phyloP scores from a whole-genome alignment of 2,888 invertebrate genomes.

The Cylindroiulus punctatus region DNA sequence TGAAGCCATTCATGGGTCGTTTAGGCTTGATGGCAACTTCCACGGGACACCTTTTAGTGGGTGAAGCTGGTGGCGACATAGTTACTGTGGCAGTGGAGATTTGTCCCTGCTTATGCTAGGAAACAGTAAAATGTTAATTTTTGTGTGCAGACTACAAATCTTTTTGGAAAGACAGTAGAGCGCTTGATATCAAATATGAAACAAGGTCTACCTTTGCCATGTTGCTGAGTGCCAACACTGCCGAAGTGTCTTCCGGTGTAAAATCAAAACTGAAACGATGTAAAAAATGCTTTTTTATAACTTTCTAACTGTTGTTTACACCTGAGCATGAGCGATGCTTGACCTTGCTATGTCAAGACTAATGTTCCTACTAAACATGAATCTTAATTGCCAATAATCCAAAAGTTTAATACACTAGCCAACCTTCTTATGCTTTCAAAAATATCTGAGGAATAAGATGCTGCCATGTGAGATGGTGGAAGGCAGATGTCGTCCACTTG shows the following conservation, averaged over 20 bases:
- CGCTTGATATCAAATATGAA: background rate
- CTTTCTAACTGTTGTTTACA: background rate
- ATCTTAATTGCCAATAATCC: background rate
- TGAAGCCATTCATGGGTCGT: slow-evolving; percentile 71
- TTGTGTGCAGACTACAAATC: background rate
- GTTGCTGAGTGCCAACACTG: slow-evolving; percentile 56
- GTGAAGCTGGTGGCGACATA: slow-evolving; percentile 63
- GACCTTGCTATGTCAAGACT: too few species aligned
- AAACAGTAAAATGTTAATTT: background rate
- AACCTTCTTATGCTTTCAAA: slow-evolving; percentile 61
- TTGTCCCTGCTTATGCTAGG: slow-evolving; percentile 47
- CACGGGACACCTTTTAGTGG: slow-evolving; percentile 60
- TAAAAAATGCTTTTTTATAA: background rate
- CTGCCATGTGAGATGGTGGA: slow-evolving; percentile 62
- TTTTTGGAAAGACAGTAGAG: background rate
- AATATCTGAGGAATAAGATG: slow-evolving; percentile 62
- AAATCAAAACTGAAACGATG: slow-evolving; percentile 55
- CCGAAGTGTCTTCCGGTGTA: slow-evolving; percentile 58
- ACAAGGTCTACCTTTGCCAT: slow-evolving; percentile 56
- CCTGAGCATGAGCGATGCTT: too few species aligned
- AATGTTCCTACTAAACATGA: too few species aligned
- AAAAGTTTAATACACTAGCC: background rate
- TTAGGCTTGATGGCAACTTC: slow-evolving; percentile 64
- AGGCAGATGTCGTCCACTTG: slow-evolving; percentile 67
- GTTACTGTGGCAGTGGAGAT: slow-evolving; percentile 62